Base-by-base conservation (phyloP, 2,113 vertebrate species). In the Oryzias javanicus region DNA sequence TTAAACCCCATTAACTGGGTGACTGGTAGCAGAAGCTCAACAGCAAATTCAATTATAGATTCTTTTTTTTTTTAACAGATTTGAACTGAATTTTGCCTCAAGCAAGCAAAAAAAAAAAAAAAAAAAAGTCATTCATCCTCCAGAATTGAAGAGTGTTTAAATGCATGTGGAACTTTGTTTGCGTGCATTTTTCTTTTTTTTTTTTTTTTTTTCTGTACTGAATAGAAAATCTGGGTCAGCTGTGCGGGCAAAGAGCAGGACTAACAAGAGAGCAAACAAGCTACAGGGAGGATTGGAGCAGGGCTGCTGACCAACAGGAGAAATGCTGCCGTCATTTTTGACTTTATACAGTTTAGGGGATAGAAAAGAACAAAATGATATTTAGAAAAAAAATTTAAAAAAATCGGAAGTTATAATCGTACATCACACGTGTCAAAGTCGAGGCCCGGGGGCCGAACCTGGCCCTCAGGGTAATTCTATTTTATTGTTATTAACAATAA, bases 181-280 rank as follows among this genome's bases (percentile, higher is more conserved):
- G 79, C 67, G 80, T 71, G 79, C 79, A 75, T 85, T 86, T 74
- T 75, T 60, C 70, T 65, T 89, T 73, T 79, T 82, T 82, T 35
- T 35, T 35, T 35, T 3, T 4, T 27, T 1, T 27, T 27, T 27
- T 5, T 27, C 6, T 83, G 76, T 83, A 71, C 71, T 59, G 75
- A 57, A 64, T 80, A 77, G 68, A 79, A 76, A 86, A 87, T 82
- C 58, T 89, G 77, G 82, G 84, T 82, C 84, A 82, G 66, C 65
- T 20, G 14, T 57, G 58, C 52, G 35, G 48, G 48, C 55, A 70
- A 76, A 55, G 20, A 83, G 42, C 64, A 8, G 49, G 18, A 49
- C 74, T 29, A 64, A 81, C 70, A 73, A 64, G 67, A 55, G 44
- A 74, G 68, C 63, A 35, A 64, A 41, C 14, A 40, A 82, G 56